Percentiles rank a stretch among this genome's conserved stretches.
Evolutionary conservation across 2,888 invertebrate genomes (phyloP).

Genomic region (Marasmarcha lunaedactyla): DNA sequence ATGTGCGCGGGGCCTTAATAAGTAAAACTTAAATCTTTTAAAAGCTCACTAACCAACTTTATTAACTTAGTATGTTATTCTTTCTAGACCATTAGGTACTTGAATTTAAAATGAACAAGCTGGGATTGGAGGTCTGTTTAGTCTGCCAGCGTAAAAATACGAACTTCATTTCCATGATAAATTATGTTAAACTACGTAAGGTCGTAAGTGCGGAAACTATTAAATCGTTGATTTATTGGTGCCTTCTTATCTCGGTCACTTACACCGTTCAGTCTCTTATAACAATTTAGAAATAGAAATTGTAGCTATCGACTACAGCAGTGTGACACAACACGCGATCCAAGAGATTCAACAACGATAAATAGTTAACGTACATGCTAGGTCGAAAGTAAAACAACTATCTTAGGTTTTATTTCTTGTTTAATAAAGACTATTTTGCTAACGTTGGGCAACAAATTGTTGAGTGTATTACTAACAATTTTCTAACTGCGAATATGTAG

Average conservation of each 20-base stretch:
- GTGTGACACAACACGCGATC: neutral
- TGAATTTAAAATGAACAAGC: too few species aligned
- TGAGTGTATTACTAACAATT: neutral
- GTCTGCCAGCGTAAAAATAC: too few species aligned
- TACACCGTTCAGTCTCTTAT: neutral
- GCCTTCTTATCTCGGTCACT: neutral
- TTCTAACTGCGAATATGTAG: conserved; percentile 1
- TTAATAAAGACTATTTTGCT: neutral
- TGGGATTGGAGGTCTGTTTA: too few species aligned
- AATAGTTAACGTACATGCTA: neutral
- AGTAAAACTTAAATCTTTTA: too few species aligned
- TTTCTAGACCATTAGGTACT: too few species aligned
- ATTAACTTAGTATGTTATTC: too few species aligned
- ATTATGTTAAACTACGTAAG: too few species aligned
- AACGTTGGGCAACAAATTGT: neutral
- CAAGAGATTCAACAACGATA: neutral
- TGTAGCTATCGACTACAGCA: neutral
- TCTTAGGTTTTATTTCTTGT: neutral
- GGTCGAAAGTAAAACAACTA: neutral
- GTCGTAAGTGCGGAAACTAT: too few species aligned
- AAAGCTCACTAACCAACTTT: too few species aligned
- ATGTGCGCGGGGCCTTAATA: too few species aligned
- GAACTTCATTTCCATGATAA: too few species aligned
- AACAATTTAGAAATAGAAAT: neutral
- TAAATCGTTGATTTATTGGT: neutral